Conservation (phyloP, 30 jellyfish, hydroid and myxozoan species). For the Nemopilema nomurai region DNA sequence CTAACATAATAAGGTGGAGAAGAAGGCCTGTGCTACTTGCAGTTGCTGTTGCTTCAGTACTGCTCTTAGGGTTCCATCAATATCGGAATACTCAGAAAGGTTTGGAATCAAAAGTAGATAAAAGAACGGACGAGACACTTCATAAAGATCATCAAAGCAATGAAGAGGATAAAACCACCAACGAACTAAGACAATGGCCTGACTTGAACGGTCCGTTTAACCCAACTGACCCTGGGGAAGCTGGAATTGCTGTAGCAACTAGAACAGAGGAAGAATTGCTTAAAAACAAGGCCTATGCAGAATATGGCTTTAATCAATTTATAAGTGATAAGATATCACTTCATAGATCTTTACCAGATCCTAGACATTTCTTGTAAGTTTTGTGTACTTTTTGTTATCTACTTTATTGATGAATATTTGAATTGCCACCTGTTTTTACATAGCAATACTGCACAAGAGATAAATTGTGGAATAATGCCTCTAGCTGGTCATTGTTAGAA, state of each 20-base stretch:
- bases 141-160: background rate
- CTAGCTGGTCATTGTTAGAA: too few species aligned
- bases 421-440: too few species aligned
- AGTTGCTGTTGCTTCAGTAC: background rate
- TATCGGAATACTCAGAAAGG: background rate
- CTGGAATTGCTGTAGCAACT: constrained; percentile 75
- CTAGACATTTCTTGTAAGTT: constrained; percentile 83
- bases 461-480: too few species aligned
- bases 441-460: too few species aligned
- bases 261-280: constrained; percentile 73
- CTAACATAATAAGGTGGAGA: constrained; percentile 48
- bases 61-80: constrained; percentile 1
- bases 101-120: constrained; percentile 16
- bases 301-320: constrained; percentile 95
- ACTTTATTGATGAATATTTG: too few species aligned
- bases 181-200: constrained; percentile 59
- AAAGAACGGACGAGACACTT: constrained; percentile 13
- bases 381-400: background rate
- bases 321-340: constrained; percentile 93
- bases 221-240: constrained; percentile 89
- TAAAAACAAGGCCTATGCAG: constrained; percentile 79
- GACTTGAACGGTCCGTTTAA: constrained; percentile 62
- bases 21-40: constrained; percentile 29
- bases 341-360: constrained; percentile 89
- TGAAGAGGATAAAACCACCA: background rate